Evolutionary conservation across 2,113 vertebrate species (phyloP), one percentile per base, ranked within the genome.

Genomic region (Tyrannus savana): DNA sequence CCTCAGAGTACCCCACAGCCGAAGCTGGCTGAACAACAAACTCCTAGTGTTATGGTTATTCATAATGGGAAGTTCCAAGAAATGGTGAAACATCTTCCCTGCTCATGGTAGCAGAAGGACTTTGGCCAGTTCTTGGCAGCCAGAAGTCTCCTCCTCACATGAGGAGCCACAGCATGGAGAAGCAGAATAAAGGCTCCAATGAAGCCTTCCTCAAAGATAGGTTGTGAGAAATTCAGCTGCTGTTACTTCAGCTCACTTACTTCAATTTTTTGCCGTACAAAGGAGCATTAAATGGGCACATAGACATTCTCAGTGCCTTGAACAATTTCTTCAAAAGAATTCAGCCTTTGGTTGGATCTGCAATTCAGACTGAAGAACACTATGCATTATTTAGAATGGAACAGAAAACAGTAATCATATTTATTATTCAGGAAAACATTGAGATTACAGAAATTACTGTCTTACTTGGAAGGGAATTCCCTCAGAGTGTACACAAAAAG

Each of bases 111-210:
- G 23, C 3, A 7, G 31, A 64, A 55, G 33, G 19, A 17, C 13
- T 73, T 18, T 42, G 37, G 11, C 10, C 0, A 0, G 13, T n/a
- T 56, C 28, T 68, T 35, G 23, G 14, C 24, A 66, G 37, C 5
- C 42, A 52, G 17, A 13, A 13, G 10, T 21, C 11, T 73, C 18
- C 8, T 56, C 2, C 33, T 2, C 2, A 0, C 2, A 2, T 25
- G 27, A 19, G 12, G 3, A 90, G 46, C 4, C 37, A 39, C 0
- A 1, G 31, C 42, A 53, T 5, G 3, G 11, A 1, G 2, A 28
- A 62, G 14, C 7, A 72, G 39, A 68, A 53, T 30, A 75, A 62
- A 44, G 21, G 2, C 5, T 85, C 9, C 56, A 62, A 4, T n/a
- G 19, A 90, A 71, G 3, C 25, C 35, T 49, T 78, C 25, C 28